Evolutionary conservation across 2,113 vertebrate species (phyloP).

Genomic region (Ramphastos sulfuratus): DNA sequence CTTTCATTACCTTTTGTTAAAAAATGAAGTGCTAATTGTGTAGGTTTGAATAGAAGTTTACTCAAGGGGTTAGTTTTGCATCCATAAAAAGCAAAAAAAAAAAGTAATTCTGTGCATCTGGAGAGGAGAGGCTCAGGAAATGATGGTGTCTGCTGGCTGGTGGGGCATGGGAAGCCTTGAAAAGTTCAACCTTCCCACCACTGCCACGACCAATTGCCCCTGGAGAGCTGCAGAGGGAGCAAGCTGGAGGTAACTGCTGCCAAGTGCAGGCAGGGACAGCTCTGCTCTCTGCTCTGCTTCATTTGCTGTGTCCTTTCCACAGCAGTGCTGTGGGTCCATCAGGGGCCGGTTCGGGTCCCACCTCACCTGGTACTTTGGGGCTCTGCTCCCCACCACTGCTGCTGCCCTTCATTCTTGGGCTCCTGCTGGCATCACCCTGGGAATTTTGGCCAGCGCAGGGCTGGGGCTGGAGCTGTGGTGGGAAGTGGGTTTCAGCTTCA

Average conservation of each 20-base stretch:
- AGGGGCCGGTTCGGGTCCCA: background rate
- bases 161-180: background rate
- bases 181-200: background rate
- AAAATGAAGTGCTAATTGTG: background rate
- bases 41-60: background rate
- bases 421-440: background rate
- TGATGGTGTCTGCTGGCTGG: background rate
- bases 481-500: background rate
- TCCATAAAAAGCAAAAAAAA: background rate
- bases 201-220: accelerated
- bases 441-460: background rate
- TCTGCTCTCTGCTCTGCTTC: accelerated
- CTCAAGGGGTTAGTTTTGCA: constrained; percentile 15
- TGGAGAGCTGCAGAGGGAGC: background rate
- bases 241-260: background rate
- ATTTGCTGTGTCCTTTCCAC: accelerated
- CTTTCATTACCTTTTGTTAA: constrained; percentile 1
- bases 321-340: accelerated
- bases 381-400: background rate
- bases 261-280: background rate
- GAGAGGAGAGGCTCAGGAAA: background rate
- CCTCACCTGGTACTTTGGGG: background rate
- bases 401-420: background rate
- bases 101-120: background rate
- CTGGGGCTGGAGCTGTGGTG: accelerated